Evolutionary conservation across 2,797 vertebrate genomes (phyloP).

Genomic region (Spheniscus humboldti): DNA sequence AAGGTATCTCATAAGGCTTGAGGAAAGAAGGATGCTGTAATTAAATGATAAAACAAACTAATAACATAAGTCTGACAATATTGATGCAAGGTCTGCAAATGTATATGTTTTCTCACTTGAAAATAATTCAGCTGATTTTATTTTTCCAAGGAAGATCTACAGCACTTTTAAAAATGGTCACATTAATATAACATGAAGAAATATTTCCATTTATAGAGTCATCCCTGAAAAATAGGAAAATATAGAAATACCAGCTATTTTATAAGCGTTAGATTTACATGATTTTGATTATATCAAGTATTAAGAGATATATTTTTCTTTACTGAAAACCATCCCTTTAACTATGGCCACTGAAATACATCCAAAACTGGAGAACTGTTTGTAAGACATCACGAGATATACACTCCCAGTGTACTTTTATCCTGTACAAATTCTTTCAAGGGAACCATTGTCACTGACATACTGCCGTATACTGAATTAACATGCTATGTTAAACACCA

Average conservation of each 20-base stretch:
- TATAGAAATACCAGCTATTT: background rate
- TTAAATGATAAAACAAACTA: constrained; percentile 47
- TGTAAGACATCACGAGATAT: background rate
- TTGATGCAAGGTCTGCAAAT: background rate
- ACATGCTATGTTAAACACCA: background rate
- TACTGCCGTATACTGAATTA: background rate
- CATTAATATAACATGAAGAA: background rate
- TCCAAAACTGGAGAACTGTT: background rate
- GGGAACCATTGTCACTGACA: background rate
- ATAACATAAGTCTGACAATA: background rate
- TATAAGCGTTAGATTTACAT: background rate
- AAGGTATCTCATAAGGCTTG: background rate
- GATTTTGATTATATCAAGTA: background rate
- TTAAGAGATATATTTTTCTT: background rate
- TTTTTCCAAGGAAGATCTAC: background rate
- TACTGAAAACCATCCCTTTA: background rate
- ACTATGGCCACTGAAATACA: background rate
- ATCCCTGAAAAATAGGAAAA: background rate
- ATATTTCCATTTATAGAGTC: background rate
- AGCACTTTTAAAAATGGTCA: background rate
- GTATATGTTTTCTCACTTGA: background rate
- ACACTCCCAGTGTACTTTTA: background rate
- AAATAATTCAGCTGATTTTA: background rate
- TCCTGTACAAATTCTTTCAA: background rate
- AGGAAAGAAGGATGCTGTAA: background rate